Base-by-base conservation (phyloP, 2,888 invertebrate species). In the Acrocyrtus sp. region DNA sequence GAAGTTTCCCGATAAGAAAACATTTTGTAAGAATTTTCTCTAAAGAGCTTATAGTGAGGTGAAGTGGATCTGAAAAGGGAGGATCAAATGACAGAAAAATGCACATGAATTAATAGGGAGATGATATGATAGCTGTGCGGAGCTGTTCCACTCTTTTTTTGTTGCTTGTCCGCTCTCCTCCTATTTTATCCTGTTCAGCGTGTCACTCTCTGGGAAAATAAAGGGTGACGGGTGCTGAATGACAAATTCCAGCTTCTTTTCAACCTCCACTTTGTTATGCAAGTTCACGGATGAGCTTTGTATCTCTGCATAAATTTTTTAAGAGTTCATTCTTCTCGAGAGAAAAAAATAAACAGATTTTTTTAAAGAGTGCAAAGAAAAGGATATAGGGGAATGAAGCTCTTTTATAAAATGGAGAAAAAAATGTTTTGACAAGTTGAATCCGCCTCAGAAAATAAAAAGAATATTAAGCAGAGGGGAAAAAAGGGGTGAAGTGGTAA, bases 81-180 rank as follows among this genome's bases (percentile, higher is more conserved):
- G 61, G 73, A 73, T 61, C 61, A 57, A 67, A 62, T 53, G 60
- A 54, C 58, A 65, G 51, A 58, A 51, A 43, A 57, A 58, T 72
- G 43, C 21, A 24, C 43, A 34, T 58, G 61, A 66, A 72, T 66
- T 66, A 61, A 66, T 66, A 54, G 29, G 51, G 60, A 72, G 60
- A 66, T 72, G 60, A 65, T 72, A 72, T 61, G 60, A 51, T 65
- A 65, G n/a, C n/a, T n/a, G n/a, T n/a, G n/a, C n/a, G n/a, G n/a
- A n/a, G n/a, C n/a, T n/a, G n/a, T n/a, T n/a, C n/a, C n/a, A 65
- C 65, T 56, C 63, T 56, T 65, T 65, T 39, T 8, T 34, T n/a
- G 15, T 34, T n/a, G n/a, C n/a, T n/a, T n/a, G n/a, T n/a, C n/a
- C n/a, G n/a, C n/a, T n/a, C 22, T 10, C 34, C 6, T 53, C 39